phyloP scores from a whole-genome alignment of 2,113 vertebrate species.

The Furnarius figulus region DNA sequence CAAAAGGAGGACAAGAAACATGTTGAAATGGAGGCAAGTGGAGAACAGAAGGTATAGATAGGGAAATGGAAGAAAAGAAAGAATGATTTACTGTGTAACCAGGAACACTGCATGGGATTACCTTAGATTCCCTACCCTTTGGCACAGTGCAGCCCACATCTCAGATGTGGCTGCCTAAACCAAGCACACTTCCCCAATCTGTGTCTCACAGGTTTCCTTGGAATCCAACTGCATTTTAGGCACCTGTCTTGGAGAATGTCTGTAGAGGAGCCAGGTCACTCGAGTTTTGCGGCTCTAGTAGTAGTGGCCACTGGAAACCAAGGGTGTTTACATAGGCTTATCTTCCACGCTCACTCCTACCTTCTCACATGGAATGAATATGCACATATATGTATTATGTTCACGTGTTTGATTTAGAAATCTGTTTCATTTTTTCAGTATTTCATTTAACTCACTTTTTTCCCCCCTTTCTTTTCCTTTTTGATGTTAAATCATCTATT shows the following conservation, averaged over 20 bases:
- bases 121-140: background rate
- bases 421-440: slow-evolving; percentile 49
- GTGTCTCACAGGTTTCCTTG: background rate
- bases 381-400: background rate
- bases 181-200: background rate
- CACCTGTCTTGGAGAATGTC: background rate
- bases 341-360: background rate
- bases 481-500: slow-evolving; percentile 83
- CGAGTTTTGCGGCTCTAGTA: background rate
- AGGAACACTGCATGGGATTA: background rate
- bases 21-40: background rate
- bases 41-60: background rate
- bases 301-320: background rate
- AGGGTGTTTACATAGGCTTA: background rate
- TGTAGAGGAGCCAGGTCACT: background rate
- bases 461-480: slow-evolving; percentile 34
- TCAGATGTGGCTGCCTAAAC: background rate
- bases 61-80: background rate
- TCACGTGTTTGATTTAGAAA: slow-evolving; percentile 39
- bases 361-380: background rate
- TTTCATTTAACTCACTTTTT: slow-evolving; percentile 68
- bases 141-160: rapidly evolving
- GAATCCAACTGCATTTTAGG: background rate
- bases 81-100: background rate
- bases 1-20: slow-evolving; percentile 58